Conservation (phyloP, 2,113 vertebrate species). For the Camelus bactrianus region DNA sequence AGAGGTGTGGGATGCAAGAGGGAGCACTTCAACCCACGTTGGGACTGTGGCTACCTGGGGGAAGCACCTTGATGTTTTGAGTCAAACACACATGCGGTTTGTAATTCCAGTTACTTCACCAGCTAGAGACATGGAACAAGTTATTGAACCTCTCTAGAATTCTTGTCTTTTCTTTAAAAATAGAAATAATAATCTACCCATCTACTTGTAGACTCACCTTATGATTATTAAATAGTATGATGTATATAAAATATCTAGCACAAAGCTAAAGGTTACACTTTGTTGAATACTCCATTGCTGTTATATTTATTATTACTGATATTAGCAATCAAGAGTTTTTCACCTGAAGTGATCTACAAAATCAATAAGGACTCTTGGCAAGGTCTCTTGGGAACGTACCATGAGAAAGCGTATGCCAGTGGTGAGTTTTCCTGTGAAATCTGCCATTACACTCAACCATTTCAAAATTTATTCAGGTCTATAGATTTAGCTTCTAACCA, state of each 20-base stretch:
- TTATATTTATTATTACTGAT: constrained; percentile 7
- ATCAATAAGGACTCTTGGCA: background rate
- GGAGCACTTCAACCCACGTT: background rate
- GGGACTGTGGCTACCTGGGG: background rate
- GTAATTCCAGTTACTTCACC: background rate
- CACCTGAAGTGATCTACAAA: background rate
- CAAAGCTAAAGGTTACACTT: background rate
- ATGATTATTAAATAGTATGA: background rate
- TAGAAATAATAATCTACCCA: background rate
- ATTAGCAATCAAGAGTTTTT: constrained; percentile 4
- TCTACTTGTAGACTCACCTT: background rate
- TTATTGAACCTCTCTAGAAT: background rate
- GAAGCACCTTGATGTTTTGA: background rate
- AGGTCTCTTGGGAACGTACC: background rate
- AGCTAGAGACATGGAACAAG: background rate
- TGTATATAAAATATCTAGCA: background rate
- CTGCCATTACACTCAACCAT: background rate
- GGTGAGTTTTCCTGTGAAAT: background rate
- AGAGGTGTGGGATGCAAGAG: background rate
- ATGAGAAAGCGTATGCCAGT: background rate
- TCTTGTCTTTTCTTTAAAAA: constrained; percentile 35
- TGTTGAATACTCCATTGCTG: background rate
- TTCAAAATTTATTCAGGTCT: constrained; percentile 40
- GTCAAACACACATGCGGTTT: background rate
- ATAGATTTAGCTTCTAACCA: constrained; percentile 21